Evolutionary conservation across 2,888 invertebrate species (phyloP), one percentile per base, ranked within the genome.

Genomic region (Torymus tubicola): DNA sequence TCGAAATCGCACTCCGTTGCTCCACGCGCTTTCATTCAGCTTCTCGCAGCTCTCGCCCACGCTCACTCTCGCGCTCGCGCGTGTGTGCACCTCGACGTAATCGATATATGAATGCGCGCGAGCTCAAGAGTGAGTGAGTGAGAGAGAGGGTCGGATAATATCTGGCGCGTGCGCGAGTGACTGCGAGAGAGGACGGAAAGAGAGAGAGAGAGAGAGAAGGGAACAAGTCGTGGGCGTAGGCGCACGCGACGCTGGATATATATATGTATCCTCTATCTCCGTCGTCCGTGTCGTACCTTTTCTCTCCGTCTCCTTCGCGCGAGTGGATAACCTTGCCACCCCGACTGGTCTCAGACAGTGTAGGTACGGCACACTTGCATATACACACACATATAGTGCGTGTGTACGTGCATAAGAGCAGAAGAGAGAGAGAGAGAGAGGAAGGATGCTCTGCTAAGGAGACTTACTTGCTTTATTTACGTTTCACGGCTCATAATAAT

Each of bases 21-120:
- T 65, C 24, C 64, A 65, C 73, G 53, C 75, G 68, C 80, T 76
- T 76, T 80, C 80, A 80, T 80, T 80, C 80, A 80, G 80, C 53
- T 76, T 69, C 64, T 79, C 72, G 78, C 65, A 8, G 5, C 57
- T 78, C 85, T 79, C 86, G 85, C 87, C 84, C 76, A 83, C 85
- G 82, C 83, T 74, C 82, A n/a, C 68, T 4, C 67, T 16, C 64
- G 3, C 31, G 24, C 65, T 18, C 24, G 83, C 78, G 55, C 84
- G 82, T 83, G 84, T 75, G 63, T 69, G 69, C 64, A 71, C 70
- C 71, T 60, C 70, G 72, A 68, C 78, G 82, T 76, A 77, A 77
- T 82, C 80, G 73, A 76, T 70, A 68, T 61, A 74, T 82, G 85
- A 84, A 84, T 82, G 85, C 81, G 85, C 81, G 81, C 81, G 82